Base-by-base conservation (phyloP, 2,888 invertebrate genomes). In the Chironomus tentans region DNA sequence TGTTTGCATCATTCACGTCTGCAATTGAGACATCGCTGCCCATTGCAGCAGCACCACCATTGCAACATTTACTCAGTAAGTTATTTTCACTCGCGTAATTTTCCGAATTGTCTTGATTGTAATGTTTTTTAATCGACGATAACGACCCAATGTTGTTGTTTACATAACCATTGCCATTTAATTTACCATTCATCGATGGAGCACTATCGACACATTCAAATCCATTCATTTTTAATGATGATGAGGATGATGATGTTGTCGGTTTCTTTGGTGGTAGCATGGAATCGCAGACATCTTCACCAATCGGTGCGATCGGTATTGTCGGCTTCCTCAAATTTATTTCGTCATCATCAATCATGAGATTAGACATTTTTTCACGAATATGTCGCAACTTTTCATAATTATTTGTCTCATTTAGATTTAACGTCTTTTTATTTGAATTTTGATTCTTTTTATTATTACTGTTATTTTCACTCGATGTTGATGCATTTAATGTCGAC, bases 311-410 rank as follows among this genome's bases (percentile, higher is more conserved):
- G 13, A 75, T 48, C n/a, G 74, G 61, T 12, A 77, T 77, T 50
- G 77, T 74, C 18, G 77, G 70, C 46, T 76, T 78, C 12, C 76
- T 75, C 10, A 77, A 65, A 65, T 77, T 77, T n/a, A 77, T 74
- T 12, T 78, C 77, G 61, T 78, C 78, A 24, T 78, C 77, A 77
- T 78, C 78, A 24, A 75, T 75, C 74, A 75, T 47, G 2, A 75
- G 50, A 70, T 82, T 83, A 18, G 84, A 81, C 77, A 84, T 84
- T 21, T 83, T 84, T 78, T 84, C 84, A 6, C 84, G 82, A 50
- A 84, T 83, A 77, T 84, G 84, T 6, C 83, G 80, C 77, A 84
- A 80, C 77, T 83, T 82, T 78, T 84, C 83, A 80, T 84, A 84
- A 78, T 83, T 83, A 61, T 76, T 77, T 50, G 71, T 47, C 50